Base-by-base conservation (phyloP, 2,797 vertebrate species). In the Diplodus sargus region DNA sequence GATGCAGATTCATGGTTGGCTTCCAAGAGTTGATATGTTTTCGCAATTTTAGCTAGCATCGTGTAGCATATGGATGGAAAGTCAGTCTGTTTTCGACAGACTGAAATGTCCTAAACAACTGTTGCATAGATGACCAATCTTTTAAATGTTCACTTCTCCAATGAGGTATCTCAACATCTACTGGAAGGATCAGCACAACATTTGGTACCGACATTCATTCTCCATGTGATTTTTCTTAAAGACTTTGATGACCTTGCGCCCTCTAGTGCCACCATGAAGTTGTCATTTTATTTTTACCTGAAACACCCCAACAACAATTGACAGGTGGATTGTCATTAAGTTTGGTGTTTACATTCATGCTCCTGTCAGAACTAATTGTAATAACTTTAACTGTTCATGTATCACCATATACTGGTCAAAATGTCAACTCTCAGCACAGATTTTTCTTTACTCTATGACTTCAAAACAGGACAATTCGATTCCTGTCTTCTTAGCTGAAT, bases 301-400 rank as follows among this genome's bases (percentile, higher is more conserved):
- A 57, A 69, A 48, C 16, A 25, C 18, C 17, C 20, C 18, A 47
- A 34, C n/a, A 11, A 5, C 16, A 20, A 34, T 34, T 34, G 16
- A 20, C 13, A 28, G 45, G 62, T 43, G 47, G 14, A 71, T 62
- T 17, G 15, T 28, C 12, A 65, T 49, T 22, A 63, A 62, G 71
- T 42, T 9, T 62, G 23, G 7, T 13, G 10, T 15, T 49, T 61
- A 56, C 28, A 15, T 62, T 72, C 43, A 15, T 34, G 2, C 43
- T 48, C 8, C 54, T 1, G 7, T 45, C 49, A 53, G 59, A 51
- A 54, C 17, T 3, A 47, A 48, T 30, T 28, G 23, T 45, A 57
- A 34, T 5, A 54, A 49, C 4, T 13, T 49, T 16, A 3, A 66
- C 6, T 22, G 52, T 17, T 52, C 17, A 22, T 66, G 13, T 39